phyloP scores from a whole-genome alignment of 2,797 vertebrate species.

The Alosa sapidissima region DNA sequence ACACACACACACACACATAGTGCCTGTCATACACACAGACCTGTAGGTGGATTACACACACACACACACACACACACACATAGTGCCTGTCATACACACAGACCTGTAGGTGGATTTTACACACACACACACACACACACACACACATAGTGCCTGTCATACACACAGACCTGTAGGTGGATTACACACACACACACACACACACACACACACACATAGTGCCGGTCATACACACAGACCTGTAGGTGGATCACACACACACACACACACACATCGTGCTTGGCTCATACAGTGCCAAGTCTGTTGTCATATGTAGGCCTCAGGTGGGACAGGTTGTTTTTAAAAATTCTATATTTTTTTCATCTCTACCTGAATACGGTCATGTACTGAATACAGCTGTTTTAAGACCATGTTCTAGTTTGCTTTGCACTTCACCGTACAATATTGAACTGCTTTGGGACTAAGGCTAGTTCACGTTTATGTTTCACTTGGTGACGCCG shows the following conservation, averaged over 20 bases:
- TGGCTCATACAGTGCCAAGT: background rate
- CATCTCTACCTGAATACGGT: background rate
- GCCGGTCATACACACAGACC: no score
- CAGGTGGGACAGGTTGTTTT: background rate
- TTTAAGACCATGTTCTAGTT: background rate
- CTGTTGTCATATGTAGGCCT: background rate
- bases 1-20: background rate
- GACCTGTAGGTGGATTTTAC: background rate
- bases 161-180: background rate
- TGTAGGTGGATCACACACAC: background rate
- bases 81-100: background rate
- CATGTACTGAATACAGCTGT: no score
- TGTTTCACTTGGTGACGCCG: background rate
- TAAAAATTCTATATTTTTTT: no score
- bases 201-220: background rate
- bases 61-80: background rate
- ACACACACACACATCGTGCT: background rate
- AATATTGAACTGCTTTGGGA: background rate
- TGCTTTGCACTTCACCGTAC: background rate
- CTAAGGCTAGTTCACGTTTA: background rate
- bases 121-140: constrained; percentile 2
- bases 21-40: background rate
- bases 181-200: constrained; percentile 7
- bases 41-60: background rate
- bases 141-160: background rate